Evolutionary conservation across 1,140 invertebrate genomes (phyloP), one percentile per base, ranked within the genome.

Genomic region (Zaprionus tsacasi): DNA sequence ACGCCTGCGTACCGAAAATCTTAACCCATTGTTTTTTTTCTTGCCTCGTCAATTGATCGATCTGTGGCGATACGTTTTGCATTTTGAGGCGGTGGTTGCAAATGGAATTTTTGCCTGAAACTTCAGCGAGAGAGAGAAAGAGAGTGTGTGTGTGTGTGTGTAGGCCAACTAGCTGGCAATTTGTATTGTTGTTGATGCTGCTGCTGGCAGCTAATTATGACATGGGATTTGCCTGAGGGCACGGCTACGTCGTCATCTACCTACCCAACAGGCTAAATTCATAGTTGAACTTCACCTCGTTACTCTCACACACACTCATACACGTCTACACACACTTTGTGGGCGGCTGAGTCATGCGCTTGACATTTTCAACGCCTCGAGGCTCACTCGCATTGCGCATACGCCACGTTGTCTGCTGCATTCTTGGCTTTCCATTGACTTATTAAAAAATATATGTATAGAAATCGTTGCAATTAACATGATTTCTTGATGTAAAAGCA

Each of bases 281-380:
- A 78, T 78, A 73, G 74, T 63, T 88, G 83, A 88, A 88, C 83
- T 88, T 88, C 83, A 88, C 80, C 83, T 83, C 63, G 64, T 81
- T 69, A 68, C 8, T 13, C 17, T 21, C 27, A 11, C 33, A 17
- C 33, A 11, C n/a, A 15, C 11, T 13, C 50, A 52, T 11, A 54
- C 27, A 33, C 45, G 6, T 54, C 10, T 50, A 15, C 38, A 10
- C 56, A 15, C 58, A 35, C 27, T 40, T 25, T 30, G 45, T 65
- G 59, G 21, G 27, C 15, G 55, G 5, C 64, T 88, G 79, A 82
- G 73, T 82, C 79, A 79, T 61, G 67, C 59, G 52, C 12, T 33
- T 70, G 76, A 54, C 58, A 70, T 78, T 82, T 81, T 45, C 63
- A 58, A 40, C 45, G 21, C 50, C 66, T 78, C 38, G 35, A 61